Percentiles rank a stretch among this genome's conserved stretches.
These are phyloP conservation scores for Podarcis cretensis DNA, from an alignment of 2,113 vertebrate species.

Conservation along the genomic window DNA sequence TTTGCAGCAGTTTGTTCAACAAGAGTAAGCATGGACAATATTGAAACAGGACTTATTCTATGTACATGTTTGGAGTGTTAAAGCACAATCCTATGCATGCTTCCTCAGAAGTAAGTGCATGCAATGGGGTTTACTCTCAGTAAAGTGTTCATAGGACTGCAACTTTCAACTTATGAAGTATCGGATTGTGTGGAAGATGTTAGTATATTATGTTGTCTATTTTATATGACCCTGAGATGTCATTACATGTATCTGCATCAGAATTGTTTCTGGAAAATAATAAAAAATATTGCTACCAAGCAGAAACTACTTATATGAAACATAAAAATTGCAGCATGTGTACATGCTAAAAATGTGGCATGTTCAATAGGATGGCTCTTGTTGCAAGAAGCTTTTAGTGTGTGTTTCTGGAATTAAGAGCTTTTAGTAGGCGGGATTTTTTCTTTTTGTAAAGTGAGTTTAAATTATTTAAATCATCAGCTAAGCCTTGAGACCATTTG, in stretches of 20 bases:
- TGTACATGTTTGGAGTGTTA: neutral
- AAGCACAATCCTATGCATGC: neutral
- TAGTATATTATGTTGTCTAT: neutral
- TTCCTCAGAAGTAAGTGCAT: neutral
- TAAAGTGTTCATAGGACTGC: neutral
- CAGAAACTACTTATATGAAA: neutral
- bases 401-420: neutral
- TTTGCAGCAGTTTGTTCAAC: neutral
- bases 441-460: neutral
- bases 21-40: neutral
- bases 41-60: neutral
- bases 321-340: neutral
- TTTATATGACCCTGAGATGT: neutral
- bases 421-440: neutral
- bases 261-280: neutral
- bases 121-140: neutral
- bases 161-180: neutral
- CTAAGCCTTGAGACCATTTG: neutral
- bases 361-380: neutral
- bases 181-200: no score
- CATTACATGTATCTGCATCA: neutral
- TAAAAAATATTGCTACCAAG: neutral
- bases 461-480: neutral
- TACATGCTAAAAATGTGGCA: neutral
- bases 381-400: neutral